Conservation (phyloP, 1,140 invertebrate species). For the Holcopasites calliopsidis region DNA sequence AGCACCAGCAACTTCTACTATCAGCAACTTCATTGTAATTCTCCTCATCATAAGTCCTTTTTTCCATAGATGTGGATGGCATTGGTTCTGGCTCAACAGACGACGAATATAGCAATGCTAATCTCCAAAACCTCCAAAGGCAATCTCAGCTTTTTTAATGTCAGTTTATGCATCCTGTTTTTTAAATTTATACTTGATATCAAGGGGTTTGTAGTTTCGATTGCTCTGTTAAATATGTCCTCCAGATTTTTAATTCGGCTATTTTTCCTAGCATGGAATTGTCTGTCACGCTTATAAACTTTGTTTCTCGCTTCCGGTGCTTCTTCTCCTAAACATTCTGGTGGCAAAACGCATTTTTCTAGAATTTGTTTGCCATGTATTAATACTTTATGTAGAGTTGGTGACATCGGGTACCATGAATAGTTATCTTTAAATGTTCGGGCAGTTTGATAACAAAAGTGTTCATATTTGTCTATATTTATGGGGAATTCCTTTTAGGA, state of each 20-base stretch:
- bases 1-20: no score
- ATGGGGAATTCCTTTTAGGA: neutral
- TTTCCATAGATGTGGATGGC: neutral
- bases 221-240: neutral
- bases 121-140: neutral
- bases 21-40: no score
- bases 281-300: neutral
- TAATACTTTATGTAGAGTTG: conserved; percentile 1
- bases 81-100: no score
- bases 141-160: neutral
- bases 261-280: neutral
- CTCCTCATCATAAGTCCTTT: neutral
- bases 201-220: neutral
- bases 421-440: neutral
- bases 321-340: neutral
- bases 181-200: neutral
- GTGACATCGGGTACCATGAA: neutral
- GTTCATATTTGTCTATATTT: neutral
- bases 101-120: neutral
- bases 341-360: neutral
- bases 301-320: neutral
- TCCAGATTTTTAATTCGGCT: neutral
- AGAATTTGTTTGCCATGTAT: conserved; percentile 15
- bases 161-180: neutral
- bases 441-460: neutral